phyloP scores from a whole-genome alignment of 2,113 vertebrate species.

The Bungarus multicinctus region DNA sequence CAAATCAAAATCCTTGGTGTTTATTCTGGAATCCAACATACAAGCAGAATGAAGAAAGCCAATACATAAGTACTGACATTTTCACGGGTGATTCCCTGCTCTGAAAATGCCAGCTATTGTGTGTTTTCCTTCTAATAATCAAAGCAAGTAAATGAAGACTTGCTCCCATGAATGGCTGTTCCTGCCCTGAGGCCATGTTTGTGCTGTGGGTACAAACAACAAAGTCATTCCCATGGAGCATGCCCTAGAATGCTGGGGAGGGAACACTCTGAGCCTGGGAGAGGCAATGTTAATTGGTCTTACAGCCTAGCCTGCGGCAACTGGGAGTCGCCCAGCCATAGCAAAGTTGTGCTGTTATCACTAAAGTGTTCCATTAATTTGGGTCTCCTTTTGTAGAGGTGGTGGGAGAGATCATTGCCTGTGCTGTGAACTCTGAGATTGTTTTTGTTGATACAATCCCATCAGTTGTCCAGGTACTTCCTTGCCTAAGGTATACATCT shows the following conservation, averaged over 20 bases:
- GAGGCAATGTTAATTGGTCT: conserved; percentile 18
- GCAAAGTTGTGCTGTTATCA: conserved; percentile 12
- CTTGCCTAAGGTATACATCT: neutral
- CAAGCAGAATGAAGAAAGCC: neutral
- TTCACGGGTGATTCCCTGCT: neutral
- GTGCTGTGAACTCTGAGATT: conserved; percentile 14
- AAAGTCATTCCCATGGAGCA: conserved; percentile 25
- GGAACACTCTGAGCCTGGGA: conserved; percentile 9
- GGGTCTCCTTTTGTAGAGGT: neutral
- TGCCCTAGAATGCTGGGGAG: conserved; percentile 10
- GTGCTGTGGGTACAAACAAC: conserved; percentile 29
- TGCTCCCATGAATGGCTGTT: conserved; percentile 7
- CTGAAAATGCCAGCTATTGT: neutral
- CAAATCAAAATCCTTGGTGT: no score
- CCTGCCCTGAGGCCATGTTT: conserved; percentile 14
- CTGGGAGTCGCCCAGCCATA: conserved; percentile 1
- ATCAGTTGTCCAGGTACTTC: neutral
- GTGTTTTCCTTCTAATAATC: neutral
- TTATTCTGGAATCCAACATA: neutral
- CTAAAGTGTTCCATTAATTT: conserved; percentile 13
- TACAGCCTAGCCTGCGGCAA: conserved; percentile 17
- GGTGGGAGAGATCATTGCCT: neutral
- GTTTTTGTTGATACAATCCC: neutral
- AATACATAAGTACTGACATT: neutral
- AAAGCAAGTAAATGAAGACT: neutral